Evolutionary conservation across 2,888 invertebrate genomes (phyloP).

Genomic region (Heliconius ethilla): DNA sequence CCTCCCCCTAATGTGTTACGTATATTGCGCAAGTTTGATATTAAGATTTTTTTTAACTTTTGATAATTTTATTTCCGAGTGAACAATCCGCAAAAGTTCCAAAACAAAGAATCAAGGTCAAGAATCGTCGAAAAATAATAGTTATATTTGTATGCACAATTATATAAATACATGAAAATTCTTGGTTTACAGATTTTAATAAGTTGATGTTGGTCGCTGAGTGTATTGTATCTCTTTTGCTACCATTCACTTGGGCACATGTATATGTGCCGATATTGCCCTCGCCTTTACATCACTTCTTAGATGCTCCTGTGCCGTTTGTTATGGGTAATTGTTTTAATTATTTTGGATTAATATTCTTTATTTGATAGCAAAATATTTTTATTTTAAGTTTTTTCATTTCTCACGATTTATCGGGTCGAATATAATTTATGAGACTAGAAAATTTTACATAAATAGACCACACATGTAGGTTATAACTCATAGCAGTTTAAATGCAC

Average conservation of each 20-base stretch:
- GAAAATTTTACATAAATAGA: too few species aligned
- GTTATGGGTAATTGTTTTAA: conserved; percentile 89
- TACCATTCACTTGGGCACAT: conserved; percentile 99
- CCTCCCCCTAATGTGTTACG: too few species aligned
- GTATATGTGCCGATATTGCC: conserved; percentile 99
- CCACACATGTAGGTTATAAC: too few species aligned
- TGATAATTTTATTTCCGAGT: not conserved
- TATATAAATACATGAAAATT: not conserved
- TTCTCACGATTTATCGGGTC: too few species aligned
- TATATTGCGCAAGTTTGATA: too few species aligned
- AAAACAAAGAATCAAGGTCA: not conserved
- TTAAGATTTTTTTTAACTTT: not conserved
- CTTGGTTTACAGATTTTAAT: conserved; percentile 88
- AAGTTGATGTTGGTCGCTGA: conserved; percentile 98
- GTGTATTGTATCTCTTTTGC: conserved; percentile 92
- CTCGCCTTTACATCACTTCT: conserved; percentile 95
- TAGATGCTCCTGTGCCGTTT: conserved; percentile 99
- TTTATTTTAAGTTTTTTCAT: not conserved
- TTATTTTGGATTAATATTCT: not conserved
- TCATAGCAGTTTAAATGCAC: too few species aligned
- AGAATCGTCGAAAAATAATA: not conserved
- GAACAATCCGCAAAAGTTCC: not conserved
- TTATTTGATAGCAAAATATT: not conserved
- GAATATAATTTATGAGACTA: too few species aligned
- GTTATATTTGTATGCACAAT: not conserved